These are phyloP conservation scores for Amniataba percoides DNA, from an alignment of 2,797 vertebrate species.

Conservation along the genomic window DNA sequence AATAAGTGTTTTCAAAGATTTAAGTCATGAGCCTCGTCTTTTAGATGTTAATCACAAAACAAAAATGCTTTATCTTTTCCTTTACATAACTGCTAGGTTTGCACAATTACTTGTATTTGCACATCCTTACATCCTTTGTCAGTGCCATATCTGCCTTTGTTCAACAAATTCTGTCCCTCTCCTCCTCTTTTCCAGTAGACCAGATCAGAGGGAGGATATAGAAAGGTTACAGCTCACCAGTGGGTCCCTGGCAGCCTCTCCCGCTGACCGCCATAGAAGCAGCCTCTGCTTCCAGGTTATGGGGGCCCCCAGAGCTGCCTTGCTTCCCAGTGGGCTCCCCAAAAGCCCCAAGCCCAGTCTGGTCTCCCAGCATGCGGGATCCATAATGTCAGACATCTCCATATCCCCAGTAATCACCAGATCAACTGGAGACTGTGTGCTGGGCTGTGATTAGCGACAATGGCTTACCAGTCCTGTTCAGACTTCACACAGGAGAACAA, in stretches of 20 bases:
- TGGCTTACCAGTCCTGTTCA: slow-evolving; percentile 71
- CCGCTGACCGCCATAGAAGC: slow-evolving; percentile 60
- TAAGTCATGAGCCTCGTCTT: neutral
- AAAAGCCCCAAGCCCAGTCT: slow-evolving; percentile 60
- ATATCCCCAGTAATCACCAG: slow-evolving; percentile 70
- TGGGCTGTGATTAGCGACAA: slow-evolving; percentile 68
- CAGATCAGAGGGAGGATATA: slow-evolving; percentile 58
- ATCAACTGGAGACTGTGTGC: slow-evolving; percentile 61
- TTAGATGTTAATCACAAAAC: neutral
- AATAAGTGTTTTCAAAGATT: neutral
- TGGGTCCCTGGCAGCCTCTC: slow-evolving; percentile 53
- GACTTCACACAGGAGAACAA: slow-evolving; percentile 78
- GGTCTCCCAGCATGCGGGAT: slow-evolving; percentile 69
- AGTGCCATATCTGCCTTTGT: slow-evolving; percentile 14
- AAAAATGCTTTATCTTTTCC: neutral
- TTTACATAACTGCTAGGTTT: neutral
- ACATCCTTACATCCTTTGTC: too few relatives aligned
- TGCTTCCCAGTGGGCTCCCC: slow-evolving; percentile 45
- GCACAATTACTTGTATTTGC: neutral
- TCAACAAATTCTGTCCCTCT: slow-evolving; percentile 3
- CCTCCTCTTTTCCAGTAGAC: slow-evolving; percentile 39
- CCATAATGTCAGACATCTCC: slow-evolving; percentile 77
- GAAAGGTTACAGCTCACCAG: slow-evolving; percentile 75
- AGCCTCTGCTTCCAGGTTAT: slow-evolving; percentile 35
- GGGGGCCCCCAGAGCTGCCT: slow-evolving; percentile 32